Base-by-base conservation (phyloP, 37 sponge, comb jelly and placozoan species). In the Bolinopsis microptera region DNA sequence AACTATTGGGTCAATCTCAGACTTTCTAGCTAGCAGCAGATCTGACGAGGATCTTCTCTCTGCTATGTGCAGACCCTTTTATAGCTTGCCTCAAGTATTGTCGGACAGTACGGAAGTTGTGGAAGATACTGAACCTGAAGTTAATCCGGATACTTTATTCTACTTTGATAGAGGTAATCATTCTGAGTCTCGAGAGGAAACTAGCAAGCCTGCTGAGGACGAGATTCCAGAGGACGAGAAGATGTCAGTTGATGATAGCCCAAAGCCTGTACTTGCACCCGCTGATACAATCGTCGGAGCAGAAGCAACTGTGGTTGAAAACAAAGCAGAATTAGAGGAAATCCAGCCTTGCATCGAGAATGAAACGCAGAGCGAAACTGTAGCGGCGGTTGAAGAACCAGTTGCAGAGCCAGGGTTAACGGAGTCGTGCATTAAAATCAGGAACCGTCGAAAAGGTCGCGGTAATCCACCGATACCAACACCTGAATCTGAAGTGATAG, bases 381-480 rank as follows among this genome's bases (percentile, higher is more conserved):
- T 36, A 35, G 80, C 16, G 35, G 33, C 80, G 21, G 74, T 5
- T 24, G 31, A 23, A 3, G 18, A 34, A 21, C 3, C 80, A 34
- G 27, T 32, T 32, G 33, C 34, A 16, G 35, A 1, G 3, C 80
- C 80, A 16, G 80, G 21, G 1, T 27, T 32, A 77, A 36, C 27
- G 2, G 80, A 77, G 36, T 32, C 80, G 0, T 77, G 80, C 32
- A 77, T 77, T 36, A 77, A 77, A 36, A 77, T 77, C 3, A 32
- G 80, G 21, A 77, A 77, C 80, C 80, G 13, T 1, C 27, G 80
- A 35, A 77, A 77, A 32, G 9, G 36, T 0, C 80, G 80, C 34
- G 33, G 36, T 18, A 77, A 35, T 1, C 36, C 9, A 3, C 68
- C 68, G 18, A n/a, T n/a, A n/a, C 13, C 61, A 48, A 26, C 74